Percentiles rank a stretch among this genome's conserved stretches.
Evolutionary conservation across 2,888 invertebrate species (phyloP).

Genomic region (Thera britannica): DNA sequence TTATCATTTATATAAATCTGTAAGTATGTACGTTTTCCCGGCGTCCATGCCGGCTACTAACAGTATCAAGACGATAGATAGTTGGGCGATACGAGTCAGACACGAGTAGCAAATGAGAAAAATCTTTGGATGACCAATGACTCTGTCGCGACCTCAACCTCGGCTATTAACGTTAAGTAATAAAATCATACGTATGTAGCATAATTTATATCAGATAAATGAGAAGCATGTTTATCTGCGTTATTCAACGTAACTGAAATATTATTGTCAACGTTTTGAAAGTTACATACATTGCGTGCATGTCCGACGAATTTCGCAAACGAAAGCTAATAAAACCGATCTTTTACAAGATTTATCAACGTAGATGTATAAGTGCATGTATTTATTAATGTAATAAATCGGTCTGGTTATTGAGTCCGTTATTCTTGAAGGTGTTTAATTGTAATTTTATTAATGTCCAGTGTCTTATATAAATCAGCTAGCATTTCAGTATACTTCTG

Average conservation of each 20-base stretch:
- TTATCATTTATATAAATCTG: constrained; percentile 36
- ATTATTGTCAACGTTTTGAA: constrained; percentile 15
- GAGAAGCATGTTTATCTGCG: constrained; percentile 2
- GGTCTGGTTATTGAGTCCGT: neutral
- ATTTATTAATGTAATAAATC: neutral
- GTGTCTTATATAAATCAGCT: too few relatives aligned
- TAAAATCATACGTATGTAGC: constrained; percentile 24
- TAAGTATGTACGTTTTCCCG: constrained; percentile 55
- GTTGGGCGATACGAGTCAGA: constrained; percentile 62
- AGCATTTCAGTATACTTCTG: too few relatives aligned
- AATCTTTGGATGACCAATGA: constrained; percentile 61
- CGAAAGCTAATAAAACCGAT: constrained; percentile 27
- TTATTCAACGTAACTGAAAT: constrained; percentile 10
- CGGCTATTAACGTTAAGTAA: constrained; percentile 37
- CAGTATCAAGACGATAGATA: constrained; percentile 61
- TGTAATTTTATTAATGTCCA: too few relatives aligned
- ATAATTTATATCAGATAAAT: constrained; percentile 23
- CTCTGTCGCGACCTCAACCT: constrained; percentile 49
- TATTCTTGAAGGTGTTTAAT: too few relatives aligned
- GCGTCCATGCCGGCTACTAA: constrained; percentile 54
- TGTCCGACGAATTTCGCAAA: constrained; percentile 36
- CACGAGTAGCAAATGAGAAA: constrained; percentile 76
- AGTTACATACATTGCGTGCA: constrained; percentile 39
- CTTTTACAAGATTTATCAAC: constrained; percentile 11
- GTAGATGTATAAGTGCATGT: neutral